phyloP scores from a whole-genome alignment of 1,140 invertebrate genomes.

The Maconellicoccus hirsutus region DNA sequence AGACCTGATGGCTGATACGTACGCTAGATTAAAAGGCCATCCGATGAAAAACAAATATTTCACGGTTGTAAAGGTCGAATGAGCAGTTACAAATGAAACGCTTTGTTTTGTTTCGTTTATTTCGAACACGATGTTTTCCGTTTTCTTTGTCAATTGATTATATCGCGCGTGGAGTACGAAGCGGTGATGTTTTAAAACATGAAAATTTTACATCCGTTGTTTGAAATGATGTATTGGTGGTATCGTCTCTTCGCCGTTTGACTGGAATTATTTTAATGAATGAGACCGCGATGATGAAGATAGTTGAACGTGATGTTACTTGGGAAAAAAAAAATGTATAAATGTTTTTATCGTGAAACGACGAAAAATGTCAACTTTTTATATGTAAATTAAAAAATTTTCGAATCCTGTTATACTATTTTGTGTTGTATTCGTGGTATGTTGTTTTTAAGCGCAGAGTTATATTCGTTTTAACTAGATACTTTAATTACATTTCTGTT shows the following conservation, averaged over 20 bases:
- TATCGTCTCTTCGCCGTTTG: background rate
- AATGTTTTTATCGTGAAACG: background rate
- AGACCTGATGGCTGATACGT: background rate
- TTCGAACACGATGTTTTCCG: background rate
- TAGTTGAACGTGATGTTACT: background rate
- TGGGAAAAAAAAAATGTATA: background rate
- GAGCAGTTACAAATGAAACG: background rate
- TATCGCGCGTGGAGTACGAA: background rate
- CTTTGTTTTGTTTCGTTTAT: background rate
- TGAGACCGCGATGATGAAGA: background rate
- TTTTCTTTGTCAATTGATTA: background rate
- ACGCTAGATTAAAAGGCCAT: constrained; percentile 7
- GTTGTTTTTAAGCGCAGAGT: too few species aligned
- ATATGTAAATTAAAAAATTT: too few species aligned
- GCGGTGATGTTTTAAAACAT: background rate
- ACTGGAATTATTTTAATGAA: too few species aligned
- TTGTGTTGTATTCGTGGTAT: too few species aligned
- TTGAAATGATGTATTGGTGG: background rate
- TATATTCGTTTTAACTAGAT: too few species aligned
- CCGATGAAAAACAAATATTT: constrained; percentile 1
- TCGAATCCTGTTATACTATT: too few species aligned
- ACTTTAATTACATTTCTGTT: background rate
- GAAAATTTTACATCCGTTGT: background rate
- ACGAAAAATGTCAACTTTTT: too few species aligned
- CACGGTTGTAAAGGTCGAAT: background rate